Conservation (phyloP, 1,140 invertebrate genomes). For the Camponotus pennsylvanicus region DNA sequence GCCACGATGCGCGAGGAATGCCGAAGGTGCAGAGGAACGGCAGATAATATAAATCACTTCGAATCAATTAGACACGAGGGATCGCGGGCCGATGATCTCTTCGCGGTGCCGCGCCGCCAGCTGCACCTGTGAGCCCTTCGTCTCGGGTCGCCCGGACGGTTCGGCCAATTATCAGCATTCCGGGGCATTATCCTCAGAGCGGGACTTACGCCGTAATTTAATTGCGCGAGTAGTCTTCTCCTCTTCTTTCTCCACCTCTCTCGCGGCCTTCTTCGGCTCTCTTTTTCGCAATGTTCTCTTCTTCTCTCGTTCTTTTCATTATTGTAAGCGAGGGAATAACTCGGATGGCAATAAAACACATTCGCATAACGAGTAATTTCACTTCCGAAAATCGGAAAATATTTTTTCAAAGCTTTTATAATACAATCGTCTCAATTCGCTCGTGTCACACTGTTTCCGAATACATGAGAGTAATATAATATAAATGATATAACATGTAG, state of each 20-base stretch:
- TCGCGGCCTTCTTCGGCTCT: conserved; percentile 19
- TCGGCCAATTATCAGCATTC: conserved; percentile 84
- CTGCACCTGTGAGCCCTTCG: conserved; percentile 73
- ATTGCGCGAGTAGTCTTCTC: conserved; percentile 72
- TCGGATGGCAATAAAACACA: conserved; percentile 18
- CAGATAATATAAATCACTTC: conserved; percentile 80
- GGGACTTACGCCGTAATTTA: conserved; percentile 79
- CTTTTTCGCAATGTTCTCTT: conserved; percentile 53
- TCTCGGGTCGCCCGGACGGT: conserved; percentile 77
- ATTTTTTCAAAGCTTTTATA: neutral
- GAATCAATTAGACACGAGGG: conserved; percentile 82
- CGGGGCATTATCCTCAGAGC: conserved; percentile 80
- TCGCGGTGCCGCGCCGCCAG: conserved; percentile 71
- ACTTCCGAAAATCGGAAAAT: neutral
- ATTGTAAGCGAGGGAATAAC: conserved; percentile 22
- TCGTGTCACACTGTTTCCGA: neutral
- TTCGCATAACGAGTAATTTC: conserved; percentile 7
- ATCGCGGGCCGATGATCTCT: conserved; percentile 80
- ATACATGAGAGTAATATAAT: neutral
- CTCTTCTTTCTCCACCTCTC: conserved; percentile 60
- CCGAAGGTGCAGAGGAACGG: conserved; percentile 63
- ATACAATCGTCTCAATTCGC: neutral
- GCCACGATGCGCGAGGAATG: conserved; percentile 61
- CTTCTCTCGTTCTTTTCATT: conserved; percentile 33
- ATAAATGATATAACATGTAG: neutral